Evolutionary conservation across 2,888 invertebrate species (phyloP), one percentile per base, ranked within the genome.

Genomic region (Pantelozetes paolii): DNA sequence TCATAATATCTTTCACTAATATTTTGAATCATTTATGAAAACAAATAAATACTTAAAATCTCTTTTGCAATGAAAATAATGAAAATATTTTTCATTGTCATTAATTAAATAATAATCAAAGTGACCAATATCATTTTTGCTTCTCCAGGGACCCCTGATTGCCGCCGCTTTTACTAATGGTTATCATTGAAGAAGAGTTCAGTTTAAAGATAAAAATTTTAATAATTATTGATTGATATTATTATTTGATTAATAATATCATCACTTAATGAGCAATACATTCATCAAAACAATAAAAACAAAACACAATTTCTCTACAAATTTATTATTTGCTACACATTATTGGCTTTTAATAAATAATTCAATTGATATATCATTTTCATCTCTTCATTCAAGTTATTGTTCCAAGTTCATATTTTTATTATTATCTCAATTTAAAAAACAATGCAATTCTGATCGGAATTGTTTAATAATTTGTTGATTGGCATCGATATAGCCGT

Each of bases 81-180:
- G 9, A 36, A 36, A 9, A 8, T 36, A 9, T 36, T 36, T 36
- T 36, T 36, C 36, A 36, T 36, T 8, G 9, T 36, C 36, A 36
- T n/a, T n/a, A 36, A 36, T 36, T 36, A 36, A 36, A 8, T 36
- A 36, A 8, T 36, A 8, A 9, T 36, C 9, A 36, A 36, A 36
- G 9, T 36, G 36, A 28, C n/a, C 11, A 50, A 23, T 26, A 36
- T 64, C 9, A 20, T 71, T 74, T 45, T 23, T 40, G 48, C 40
- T 74, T 74, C 79, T 89, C 11, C 15, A 94, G 94, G 94, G 93
- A 84, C 92, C 94, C 84, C 88, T 95, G 88, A 94, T 95, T 89
- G 94, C 94, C 86, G 93, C 94, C 87, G 94, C 94, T 86, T 95
- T 94, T 87, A 94, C 94, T 88, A 95, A 95, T 88, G 95, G 95